These are phyloP conservation scores for Diadophis punctatus DNA, from an alignment of 2,113 vertebrate species.

Conservation along the genomic window DNA sequence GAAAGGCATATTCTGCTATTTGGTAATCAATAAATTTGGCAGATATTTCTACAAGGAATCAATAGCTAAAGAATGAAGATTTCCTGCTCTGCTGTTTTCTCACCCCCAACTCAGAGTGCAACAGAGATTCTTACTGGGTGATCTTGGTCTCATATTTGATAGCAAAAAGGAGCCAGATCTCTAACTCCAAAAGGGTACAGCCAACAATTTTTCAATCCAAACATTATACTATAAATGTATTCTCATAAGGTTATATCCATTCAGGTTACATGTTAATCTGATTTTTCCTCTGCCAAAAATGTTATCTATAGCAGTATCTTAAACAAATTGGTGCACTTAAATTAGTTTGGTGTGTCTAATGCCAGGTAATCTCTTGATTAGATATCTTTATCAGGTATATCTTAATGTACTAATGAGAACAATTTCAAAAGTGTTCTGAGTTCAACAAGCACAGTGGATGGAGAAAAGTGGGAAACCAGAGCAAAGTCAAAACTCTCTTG, in stretches of 20 bases:
- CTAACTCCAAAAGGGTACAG: too few relatives aligned
- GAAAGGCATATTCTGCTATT: neutral
- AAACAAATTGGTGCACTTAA: neutral
- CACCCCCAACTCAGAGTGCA: neutral
- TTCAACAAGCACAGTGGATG: neutral
- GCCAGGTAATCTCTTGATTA: neutral
- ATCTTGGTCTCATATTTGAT: neutral
- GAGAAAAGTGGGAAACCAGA: neutral
- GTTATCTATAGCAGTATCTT: neutral
- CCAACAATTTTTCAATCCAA: neutral
- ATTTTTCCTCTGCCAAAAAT: neutral
- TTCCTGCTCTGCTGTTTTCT: neutral
- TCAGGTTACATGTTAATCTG: neutral
- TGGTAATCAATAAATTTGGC: neutral
- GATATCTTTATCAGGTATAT: neutral
- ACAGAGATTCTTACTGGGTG: neutral
- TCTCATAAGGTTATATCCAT: neutral
- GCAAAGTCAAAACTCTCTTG: neutral
- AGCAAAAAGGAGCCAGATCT: neutral
- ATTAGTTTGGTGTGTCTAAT: neutral
- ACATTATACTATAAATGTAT: neutral
- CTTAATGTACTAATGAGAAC: neutral
- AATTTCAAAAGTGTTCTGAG: neutral
- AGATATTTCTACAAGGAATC: neutral
- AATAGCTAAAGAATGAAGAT: neutral